Evolutionary conservation across 1,140 invertebrate species (phyloP), one percentile per base, ranked within the genome.

Genomic region (Solen grandis): DNA sequence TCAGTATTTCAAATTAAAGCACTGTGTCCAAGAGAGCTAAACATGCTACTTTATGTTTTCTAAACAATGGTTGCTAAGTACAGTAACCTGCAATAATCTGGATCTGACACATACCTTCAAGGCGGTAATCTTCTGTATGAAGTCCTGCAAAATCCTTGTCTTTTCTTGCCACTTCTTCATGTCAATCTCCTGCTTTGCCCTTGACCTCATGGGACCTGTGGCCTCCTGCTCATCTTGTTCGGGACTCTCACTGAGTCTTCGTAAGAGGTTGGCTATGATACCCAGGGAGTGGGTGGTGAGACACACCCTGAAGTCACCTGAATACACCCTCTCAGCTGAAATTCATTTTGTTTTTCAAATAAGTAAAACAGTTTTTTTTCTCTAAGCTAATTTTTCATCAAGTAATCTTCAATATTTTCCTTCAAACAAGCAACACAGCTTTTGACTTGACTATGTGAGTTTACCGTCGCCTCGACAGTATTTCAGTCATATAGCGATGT

Each of bases 231-330:
- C 52, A 50, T 2, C 22, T 19, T 69, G 54, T 60, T 13, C 65
- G 33, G 65, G 27, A 50, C 46, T 69, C 8, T 69, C 63, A 54
- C 77, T 80, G 31, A 33, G 72, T n/a, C 59, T 35, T 0, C 57
- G 52, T 8, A 79, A 79, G 52, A 36, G 69, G 4, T 22, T 33
- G 19, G 55, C 60, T 22, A 80, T 1, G 8, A 72, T 70, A 72
- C 55, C 54, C 25, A 80, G 27, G 10, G 77, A 80, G 52, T 68
- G 63, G n/a, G 77, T 70, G 4, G 77, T 80, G 2, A 80, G 68
- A 65, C 77, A 80, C 5, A 80, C 38, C 14, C 72, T 80, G 33
- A 41, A 69, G 31, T 80, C 66, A 31, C 77, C 77, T 27, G 77
- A 80, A 25, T 72, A 62, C 1, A 80, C 57, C 41, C 72, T 72